phyloP scores from a whole-genome alignment of 2,797 vertebrate species.

The Otolemur crassicaudatus region DNA sequence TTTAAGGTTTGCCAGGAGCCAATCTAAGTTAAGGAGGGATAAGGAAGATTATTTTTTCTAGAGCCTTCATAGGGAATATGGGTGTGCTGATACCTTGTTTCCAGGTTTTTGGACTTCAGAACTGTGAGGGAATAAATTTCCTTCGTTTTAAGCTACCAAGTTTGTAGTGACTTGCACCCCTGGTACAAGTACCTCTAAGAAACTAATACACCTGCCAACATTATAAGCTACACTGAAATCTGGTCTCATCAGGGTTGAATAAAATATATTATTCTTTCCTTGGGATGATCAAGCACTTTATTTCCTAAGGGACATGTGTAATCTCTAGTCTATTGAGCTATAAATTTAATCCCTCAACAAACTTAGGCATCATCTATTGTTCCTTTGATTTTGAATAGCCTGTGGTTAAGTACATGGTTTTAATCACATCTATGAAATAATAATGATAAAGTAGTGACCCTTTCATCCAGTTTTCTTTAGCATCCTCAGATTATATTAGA shows the following conservation, averaged over 20 bases:
- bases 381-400: slow-evolving; percentile 49
- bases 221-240: neutral
- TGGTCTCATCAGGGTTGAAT: slow-evolving; percentile 20
- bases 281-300: neutral
- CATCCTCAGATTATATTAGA: slow-evolving; percentile 21
- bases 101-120: neutral
- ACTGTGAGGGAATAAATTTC: slow-evolving; percentile 19
- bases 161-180: slow-evolving; percentile 20
- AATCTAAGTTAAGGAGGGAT: slow-evolving; percentile 24
- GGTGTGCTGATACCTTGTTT: neutral
- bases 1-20: neutral
- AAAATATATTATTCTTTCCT: slow-evolving; percentile 38
- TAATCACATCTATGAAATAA: slow-evolving; percentile 19
- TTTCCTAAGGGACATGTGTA: slow-evolving; percentile 27
- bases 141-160: slow-evolving; percentile 26
- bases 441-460: neutral
- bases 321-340: slow-evolving; percentile 42
- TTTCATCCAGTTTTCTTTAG: slow-evolving; percentile 39
- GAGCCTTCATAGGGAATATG: neutral
- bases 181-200: neutral
- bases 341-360: slow-evolving; percentile 47
- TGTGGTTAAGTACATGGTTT: slow-evolving; percentile 38
- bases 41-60: slow-evolving; percentile 32
- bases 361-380: slow-evolving; percentile 39
- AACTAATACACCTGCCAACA: neutral